Evolutionary conservation across 2,113 vertebrate species (phyloP).

Genomic region (Mus spicilegus): DNA sequence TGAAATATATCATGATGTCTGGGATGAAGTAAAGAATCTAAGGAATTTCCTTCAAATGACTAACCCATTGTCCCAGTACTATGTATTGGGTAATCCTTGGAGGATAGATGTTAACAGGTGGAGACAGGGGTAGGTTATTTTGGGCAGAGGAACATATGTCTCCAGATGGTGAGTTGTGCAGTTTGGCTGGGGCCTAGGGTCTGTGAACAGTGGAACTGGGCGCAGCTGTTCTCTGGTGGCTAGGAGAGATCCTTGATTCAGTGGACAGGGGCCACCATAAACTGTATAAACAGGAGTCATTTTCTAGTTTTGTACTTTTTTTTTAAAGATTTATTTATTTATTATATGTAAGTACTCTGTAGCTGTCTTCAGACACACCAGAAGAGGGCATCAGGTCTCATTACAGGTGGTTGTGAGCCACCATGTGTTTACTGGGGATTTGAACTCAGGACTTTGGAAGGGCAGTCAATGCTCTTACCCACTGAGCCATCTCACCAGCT

Average conservation of each 20-base stretch:
- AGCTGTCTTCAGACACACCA: too few relatives aligned
- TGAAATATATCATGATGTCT: not conserved
- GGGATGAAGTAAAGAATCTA: constrained; percentile 60
- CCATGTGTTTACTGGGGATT: too few relatives aligned
- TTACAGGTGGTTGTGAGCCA: too few relatives aligned
- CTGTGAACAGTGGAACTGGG: not conserved
- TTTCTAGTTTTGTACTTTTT: not conserved
- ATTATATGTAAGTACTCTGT: too few relatives aligned
- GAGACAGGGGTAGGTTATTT: constrained; percentile 66
- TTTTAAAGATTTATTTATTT: too few relatives aligned
- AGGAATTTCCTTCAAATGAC: constrained; percentile 62
- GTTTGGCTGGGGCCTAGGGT: constrained; percentile 32
- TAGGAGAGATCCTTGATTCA: not conserved
- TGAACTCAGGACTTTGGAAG: too few relatives aligned
- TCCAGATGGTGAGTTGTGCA: constrained; percentile 45
- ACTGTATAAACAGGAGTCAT: not conserved
- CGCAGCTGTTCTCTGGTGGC: not conserved
- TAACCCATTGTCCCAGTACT: constrained; percentile 61
- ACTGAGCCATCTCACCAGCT: too few relatives aligned
- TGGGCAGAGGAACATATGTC: constrained; percentile 69
- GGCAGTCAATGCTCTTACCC: too few relatives aligned
- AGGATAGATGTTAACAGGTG: constrained; percentile 73
- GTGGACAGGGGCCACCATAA: too few relatives aligned
- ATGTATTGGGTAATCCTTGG: constrained; percentile 62
- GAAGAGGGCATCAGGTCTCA: too few relatives aligned